Evolutionary conservation across 2,797 vertebrate genomes (phyloP).

Genomic region (Crax fasciolata): DNA sequence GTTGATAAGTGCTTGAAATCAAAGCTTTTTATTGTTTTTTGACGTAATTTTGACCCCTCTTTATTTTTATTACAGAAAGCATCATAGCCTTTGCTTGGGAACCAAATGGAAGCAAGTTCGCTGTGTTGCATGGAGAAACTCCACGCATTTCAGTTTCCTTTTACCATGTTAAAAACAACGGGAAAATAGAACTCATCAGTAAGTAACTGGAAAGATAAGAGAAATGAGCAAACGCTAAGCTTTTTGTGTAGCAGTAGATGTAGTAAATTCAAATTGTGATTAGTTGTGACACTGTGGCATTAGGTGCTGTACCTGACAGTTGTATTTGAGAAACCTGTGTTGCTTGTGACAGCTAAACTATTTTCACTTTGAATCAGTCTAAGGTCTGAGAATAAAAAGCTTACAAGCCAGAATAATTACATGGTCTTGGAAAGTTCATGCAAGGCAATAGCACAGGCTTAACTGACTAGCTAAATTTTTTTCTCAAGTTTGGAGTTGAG

Average conservation of each 20-base stretch:
- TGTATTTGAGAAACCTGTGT: background rate
- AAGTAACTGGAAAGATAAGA: conserved; percentile 72
- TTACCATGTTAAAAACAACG: conserved; percentile 98
- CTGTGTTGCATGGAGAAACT: conserved; percentile 95
- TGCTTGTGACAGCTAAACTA: background rate
- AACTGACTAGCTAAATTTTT: background rate
- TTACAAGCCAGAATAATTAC: background rate
- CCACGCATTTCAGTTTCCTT: conserved; percentile 95
- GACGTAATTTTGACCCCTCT: background rate
- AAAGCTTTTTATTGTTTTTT: background rate
- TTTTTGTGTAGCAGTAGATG: background rate
- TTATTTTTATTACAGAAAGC: conserved; percentile 84
- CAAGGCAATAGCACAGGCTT: background rate
- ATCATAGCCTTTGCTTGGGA: conserved; percentile 99
- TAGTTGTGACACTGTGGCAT: background rate
- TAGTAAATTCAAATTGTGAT: background rate
- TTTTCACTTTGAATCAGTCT: background rate
- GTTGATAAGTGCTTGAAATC: background rate
- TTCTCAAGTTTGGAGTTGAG: background rate
- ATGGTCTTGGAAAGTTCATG: background rate
- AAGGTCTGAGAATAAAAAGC: background rate
- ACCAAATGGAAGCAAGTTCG: conserved; percentile 97
- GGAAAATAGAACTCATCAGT: conserved; percentile 98
- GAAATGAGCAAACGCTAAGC: background rate
- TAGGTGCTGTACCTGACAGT: background rate